A percentile compares a stretch with the other conserved stretches of the same genome.
These are phyloP conservation scores for Acinonyx jubatus DNA, from an alignment of 2,113 vertebrate species.

Conservation along the genomic window DNA sequence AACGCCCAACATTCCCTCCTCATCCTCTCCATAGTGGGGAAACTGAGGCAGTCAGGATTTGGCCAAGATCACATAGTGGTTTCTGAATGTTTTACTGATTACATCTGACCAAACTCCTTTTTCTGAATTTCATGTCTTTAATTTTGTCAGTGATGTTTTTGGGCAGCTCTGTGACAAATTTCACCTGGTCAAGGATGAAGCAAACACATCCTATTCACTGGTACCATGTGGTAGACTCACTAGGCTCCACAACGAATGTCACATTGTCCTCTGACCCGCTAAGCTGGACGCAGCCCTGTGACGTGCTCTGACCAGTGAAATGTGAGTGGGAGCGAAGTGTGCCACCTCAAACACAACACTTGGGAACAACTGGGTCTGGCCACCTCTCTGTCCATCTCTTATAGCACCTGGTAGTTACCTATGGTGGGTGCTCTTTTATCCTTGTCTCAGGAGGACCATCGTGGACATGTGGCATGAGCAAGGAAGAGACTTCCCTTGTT, in stretches of 20 bases:
- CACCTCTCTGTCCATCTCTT: neutral
- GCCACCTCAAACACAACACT: neutral
- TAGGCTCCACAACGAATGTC: neutral
- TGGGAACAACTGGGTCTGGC: too few species aligned
- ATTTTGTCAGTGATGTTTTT: constrained; percentile 91
- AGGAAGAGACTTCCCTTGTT: neutral
- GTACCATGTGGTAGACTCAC: neutral
- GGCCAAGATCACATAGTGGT: too few species aligned
- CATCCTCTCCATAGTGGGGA: neutral
- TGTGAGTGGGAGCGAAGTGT: neutral
- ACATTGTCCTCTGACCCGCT: neutral
- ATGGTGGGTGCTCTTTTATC: neutral
- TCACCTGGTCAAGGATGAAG: constrained; percentile 83
- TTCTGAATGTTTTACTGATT: neutral
- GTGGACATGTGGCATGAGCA: neutral
- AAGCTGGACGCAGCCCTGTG: neutral
- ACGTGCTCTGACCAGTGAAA: neutral
- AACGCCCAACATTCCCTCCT: neutral
- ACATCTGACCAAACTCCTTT: constrained; percentile 84
- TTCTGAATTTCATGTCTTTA: constrained; percentile 84
- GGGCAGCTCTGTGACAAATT: constrained; percentile 89
- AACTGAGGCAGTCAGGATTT: neutral
- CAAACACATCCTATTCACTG: neutral
- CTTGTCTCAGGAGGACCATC: neutral
- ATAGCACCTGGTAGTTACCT: neutral